Evolutionary conservation across 1,140 invertebrate genomes (phyloP), one percentile per base, ranked within the genome.

Genomic region (Pseudobourletiella spinata): DNA sequence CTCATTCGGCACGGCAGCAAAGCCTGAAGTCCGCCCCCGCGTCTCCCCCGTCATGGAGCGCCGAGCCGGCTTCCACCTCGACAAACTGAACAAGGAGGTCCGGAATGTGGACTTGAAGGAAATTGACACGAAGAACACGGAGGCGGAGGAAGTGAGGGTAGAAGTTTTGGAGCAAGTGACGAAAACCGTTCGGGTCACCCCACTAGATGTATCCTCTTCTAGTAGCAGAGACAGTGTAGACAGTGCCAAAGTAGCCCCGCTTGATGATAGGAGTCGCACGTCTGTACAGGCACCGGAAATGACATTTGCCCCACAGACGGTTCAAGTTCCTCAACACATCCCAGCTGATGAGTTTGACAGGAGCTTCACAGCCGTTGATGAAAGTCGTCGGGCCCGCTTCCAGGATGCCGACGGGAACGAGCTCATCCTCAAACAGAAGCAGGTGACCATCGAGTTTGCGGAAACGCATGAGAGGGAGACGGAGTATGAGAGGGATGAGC

Each of bases 321-420:
- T 61, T 15, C 59, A 59, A 44, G 26, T 61, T 67, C 65, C 58
- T 26, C 61, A 63, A 57, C 61, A 67, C 65, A 67, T 67, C 60
- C 61, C 42, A 43, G 57, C 42, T 16, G 46, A 67, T 67, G 65
- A 63, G 61, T 61, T 62, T 51, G 65, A 52, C 20, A 43, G 59
- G 56, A 66, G 65, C 28, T 43, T 43, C 25, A 8, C 2, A 4
- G 6, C 44, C 18, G 48, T 25, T 8, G 3, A 6, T 3, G 24
- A 26, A 6, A 26, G 28, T 18, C 20, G 16, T 18, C 14, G n/a
- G 14, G 14, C 8, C 8, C 4, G 15, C 8, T 15, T 24, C 28
- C 2, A 24, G 6, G 44, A 46, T 4, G 11, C 1, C 44, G 25
- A 32, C n/a, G 32, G 4, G 18, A 22, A 15, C 16, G 20, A 52